phyloP scores from a whole-genome alignment of 2,113 vertebrate genomes.

The Dascyllus trimaculatus region DNA sequence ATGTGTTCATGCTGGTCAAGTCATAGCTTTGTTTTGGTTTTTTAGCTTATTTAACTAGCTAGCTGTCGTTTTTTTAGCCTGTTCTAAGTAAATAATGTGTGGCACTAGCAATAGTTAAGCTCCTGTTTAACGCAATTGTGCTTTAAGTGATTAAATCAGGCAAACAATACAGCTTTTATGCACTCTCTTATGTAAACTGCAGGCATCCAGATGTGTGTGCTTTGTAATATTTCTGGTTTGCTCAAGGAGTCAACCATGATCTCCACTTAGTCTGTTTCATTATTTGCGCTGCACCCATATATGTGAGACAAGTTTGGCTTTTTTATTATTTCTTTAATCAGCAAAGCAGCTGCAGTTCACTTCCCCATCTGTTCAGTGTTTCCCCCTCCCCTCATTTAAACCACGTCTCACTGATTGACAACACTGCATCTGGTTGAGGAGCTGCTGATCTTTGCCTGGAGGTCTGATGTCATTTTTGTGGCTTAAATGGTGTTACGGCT shows the following conservation, averaged over 20 bases:
- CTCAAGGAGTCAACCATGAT: slow-evolving; percentile 1
- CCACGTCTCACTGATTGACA: no score
- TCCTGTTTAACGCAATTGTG: not conserved
- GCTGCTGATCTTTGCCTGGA: no score
- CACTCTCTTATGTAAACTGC: not conserved
- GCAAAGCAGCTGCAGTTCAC: not conserved
- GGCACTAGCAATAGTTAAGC: not conserved
- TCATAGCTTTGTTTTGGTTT: not conserved
- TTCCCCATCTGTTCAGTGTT: not conserved
- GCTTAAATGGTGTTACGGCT: no score
- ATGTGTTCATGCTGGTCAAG: slow-evolving; percentile 40
- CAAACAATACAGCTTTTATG: not conserved
- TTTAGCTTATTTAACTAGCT: not conserved
- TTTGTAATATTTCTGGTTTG: not conserved
- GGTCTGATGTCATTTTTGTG: no score
- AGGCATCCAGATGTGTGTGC: not conserved
- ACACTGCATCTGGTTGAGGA: no score
- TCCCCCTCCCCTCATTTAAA: no score
- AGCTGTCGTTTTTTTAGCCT: not conserved
- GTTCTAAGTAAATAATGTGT: not conserved
- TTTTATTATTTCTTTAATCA: no score
- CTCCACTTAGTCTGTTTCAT: not conserved
- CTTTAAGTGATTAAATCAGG: not conserved
- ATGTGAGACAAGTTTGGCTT: not conserved
- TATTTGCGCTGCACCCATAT: not conserved